These are phyloP conservation scores for Punctoribates punctum DNA, from an alignment of 2,888 invertebrate species.

Conservation along the genomic window DNA sequence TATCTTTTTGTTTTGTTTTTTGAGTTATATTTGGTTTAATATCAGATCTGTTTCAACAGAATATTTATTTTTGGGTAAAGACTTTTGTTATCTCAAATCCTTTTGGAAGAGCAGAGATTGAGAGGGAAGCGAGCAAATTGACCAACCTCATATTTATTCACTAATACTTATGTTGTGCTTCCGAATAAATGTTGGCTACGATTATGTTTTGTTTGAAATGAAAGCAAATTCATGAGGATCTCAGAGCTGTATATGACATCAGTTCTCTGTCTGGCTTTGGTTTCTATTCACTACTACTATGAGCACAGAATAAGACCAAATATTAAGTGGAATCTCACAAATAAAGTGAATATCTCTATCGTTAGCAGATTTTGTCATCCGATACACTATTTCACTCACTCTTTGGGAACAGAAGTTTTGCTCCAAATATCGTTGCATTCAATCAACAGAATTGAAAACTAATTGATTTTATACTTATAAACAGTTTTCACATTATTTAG, in stretches of 20 bases:
- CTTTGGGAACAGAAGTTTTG: too few species aligned
- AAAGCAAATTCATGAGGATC: not conserved
- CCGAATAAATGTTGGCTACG: not conserved
- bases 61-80: too few species aligned
- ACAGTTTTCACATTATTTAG: too few species aligned
- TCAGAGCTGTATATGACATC: conserved; percentile 6
- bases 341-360: not conserved
- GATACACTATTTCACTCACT: not conserved
- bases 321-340: not conserved
- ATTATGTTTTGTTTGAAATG: not conserved
- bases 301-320: not conserved
- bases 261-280: not conserved
- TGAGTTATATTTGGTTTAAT: too few species aligned
- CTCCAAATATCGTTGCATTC: too few species aligned
- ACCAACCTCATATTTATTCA: not conserved
- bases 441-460: too few species aligned
- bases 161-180: not conserved
- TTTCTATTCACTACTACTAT: not conserved
- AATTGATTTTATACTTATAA: too few species aligned
- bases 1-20: too few species aligned
- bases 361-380: not conserved
- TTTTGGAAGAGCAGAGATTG: too few species aligned
- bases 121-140: too few species aligned
- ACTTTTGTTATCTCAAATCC: too few species aligned
- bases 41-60: too few species aligned